Evolutionary conservation across 2,113 vertebrate genomes (phyloP).

Genomic region (Bolborhynchus lineola): DNA sequence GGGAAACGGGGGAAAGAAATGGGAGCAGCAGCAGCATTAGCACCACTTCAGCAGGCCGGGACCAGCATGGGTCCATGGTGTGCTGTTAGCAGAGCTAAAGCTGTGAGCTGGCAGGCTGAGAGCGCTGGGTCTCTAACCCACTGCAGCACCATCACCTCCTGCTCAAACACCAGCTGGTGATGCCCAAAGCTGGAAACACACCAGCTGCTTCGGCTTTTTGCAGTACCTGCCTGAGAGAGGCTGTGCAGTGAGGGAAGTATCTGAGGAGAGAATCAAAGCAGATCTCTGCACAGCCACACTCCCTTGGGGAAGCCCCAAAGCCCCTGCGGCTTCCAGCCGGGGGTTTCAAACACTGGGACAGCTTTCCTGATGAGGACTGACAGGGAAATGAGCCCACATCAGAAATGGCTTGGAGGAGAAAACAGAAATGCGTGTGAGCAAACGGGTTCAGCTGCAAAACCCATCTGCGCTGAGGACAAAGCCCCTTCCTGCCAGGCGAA

Average conservation of each 20-base stretch:
- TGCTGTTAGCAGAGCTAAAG: neutral
- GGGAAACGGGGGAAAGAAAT: rapidly evolving
- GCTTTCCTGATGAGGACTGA: neutral
- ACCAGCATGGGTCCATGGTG: rapidly evolving
- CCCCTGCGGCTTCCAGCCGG: no score
- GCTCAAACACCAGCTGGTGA: rapidly evolving
- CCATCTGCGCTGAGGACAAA: rapidly evolving
- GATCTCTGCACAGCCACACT: neutral
- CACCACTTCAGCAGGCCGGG: neutral
- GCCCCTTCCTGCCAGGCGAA: neutral
- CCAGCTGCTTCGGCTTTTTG: neutral
- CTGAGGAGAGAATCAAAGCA: rapidly evolving
- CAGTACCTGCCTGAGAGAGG: neutral
- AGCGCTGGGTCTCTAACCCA: rapidly evolving
- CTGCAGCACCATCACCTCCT: neutral
- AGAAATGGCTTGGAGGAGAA: neutral
- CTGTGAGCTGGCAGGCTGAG: neutral
- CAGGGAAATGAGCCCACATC: neutral
- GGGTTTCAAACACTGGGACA: neutral
- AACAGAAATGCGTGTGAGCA: neutral
- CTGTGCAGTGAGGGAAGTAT: neutral
- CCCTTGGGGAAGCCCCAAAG: neutral
- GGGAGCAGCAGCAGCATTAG: neutral
- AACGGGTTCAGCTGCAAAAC: neutral
- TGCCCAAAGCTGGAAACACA: rapidly evolving